A percentile compares a stretch with the other conserved stretches of the same genome.
Evolutionary conservation across 2,888 invertebrate genomes (phyloP).

Genomic region (Cosmorhoe ocellata): DNA sequence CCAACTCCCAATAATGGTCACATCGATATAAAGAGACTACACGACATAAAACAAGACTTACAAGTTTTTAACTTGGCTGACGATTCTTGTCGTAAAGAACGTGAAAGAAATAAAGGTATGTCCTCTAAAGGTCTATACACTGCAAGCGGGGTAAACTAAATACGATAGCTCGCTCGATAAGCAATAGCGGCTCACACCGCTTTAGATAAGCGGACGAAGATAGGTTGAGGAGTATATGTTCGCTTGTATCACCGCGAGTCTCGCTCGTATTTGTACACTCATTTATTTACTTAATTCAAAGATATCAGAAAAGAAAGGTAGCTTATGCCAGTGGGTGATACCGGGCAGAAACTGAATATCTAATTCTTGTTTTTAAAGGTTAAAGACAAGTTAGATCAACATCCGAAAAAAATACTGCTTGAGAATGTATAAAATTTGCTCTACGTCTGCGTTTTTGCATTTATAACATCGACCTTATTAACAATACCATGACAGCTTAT

Average conservation of each 20-base stretch:
- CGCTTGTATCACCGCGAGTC: too few relatives aligned
- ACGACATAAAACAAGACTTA: slow-evolving; percentile 32
- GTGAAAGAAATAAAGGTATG: slow-evolving; percentile 50
- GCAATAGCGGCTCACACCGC: slow-evolving; percentile 3
- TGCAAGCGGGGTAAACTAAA: slow-evolving; percentile 2
- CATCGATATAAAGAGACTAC: slow-evolving; percentile 25
- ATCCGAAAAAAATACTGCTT: too few relatives aligned
- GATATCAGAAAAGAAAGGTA: too few relatives aligned
- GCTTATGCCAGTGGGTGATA: too few relatives aligned
- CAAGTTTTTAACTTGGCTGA: slow-evolving; percentile 33
- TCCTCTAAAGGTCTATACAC: slow-evolving; percentile 34
- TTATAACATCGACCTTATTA: too few relatives aligned
- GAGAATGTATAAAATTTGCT: too few relatives aligned
- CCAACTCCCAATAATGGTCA: slow-evolving; percentile 24
- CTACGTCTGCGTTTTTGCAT: too few relatives aligned
- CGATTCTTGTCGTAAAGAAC: slow-evolving; percentile 34
- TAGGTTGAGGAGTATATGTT: not conserved
- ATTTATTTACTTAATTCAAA: too few relatives aligned
- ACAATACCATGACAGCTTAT: not conserved
- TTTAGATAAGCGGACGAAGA: slow-evolving; percentile 8
- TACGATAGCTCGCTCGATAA: slow-evolving; percentile 2
- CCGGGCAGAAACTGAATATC: too few relatives aligned
- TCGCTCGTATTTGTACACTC: too few relatives aligned
- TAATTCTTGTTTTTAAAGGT: too few relatives aligned
- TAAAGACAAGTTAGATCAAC: too few relatives aligned